A percentile compares a stretch with the other conserved stretches of the same genome.
These are phyloP conservation scores for Dendrocincla tyrannina DNA, from an alignment of 2,797 vertebrate genomes.

Conservation along the genomic window DNA sequence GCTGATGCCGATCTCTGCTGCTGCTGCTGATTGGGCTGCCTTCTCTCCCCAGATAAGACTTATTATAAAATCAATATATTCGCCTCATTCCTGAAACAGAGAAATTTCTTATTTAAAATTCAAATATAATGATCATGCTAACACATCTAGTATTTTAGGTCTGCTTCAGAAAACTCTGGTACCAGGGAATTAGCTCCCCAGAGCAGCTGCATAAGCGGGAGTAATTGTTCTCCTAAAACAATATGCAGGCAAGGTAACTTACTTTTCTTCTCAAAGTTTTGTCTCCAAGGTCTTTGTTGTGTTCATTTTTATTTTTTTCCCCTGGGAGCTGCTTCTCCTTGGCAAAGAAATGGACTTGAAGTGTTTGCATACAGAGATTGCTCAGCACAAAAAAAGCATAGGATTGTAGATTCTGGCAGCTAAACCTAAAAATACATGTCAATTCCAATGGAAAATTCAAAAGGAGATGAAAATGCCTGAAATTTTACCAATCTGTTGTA, in stretches of 20 bases:
- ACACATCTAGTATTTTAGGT: neutral
- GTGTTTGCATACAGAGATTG: neutral
- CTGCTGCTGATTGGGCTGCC: neutral
- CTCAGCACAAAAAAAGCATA: neutral
- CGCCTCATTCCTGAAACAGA: neutral
- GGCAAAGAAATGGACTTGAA: rapidly evolving
- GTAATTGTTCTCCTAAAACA: neutral
- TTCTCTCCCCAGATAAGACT: neutral
- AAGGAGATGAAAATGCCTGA: neutral
- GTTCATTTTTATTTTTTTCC: rapidly evolving
- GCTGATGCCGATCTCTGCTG: neutral
- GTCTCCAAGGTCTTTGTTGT: neutral
- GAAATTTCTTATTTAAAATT: neutral
- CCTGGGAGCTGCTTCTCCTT: neutral
- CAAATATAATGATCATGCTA: neutral
- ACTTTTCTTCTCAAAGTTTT: neutral
- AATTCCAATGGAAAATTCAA: neutral
- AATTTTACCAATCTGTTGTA: neutral
- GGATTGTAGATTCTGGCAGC: neutral
- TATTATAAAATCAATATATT: neutral
- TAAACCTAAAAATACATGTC: neutral
- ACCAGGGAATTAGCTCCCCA: neutral
- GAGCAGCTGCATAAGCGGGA: neutral
- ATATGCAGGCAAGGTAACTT: neutral
- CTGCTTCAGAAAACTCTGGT: neutral